Conservation (phyloP, 1,140 invertebrate species). For the Asbolus verrucosus region DNA sequence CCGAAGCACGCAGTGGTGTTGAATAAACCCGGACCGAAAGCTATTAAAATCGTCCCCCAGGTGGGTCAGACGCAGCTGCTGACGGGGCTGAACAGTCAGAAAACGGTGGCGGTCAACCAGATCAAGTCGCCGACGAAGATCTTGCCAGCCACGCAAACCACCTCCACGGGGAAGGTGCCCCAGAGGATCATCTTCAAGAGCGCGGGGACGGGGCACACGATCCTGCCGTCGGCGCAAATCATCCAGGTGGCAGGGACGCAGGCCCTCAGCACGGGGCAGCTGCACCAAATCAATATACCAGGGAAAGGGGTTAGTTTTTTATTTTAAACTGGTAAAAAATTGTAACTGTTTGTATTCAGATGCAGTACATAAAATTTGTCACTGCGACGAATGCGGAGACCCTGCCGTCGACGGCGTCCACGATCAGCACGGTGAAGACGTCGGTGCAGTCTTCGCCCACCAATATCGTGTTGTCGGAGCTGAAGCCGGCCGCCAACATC, state of each 20-base stretch:
- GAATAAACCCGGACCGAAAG: slow-evolving; percentile 60
- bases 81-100: no score
- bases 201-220: slow-evolving; percentile 62
- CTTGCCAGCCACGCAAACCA: slow-evolving; percentile 70
- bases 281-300: slow-evolving; percentile 79
- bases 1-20: slow-evolving; percentile 66
- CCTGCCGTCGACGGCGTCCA: slow-evolving; percentile 61
- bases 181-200: slow-evolving; percentile 73
- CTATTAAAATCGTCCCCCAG: slow-evolving; percentile 61
- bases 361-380: slow-evolving; percentile 80
- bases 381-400: slow-evolving; percentile 69
- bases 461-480: slow-evolving; percentile 55
- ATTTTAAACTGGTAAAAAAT: no score
- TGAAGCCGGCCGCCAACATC: slow-evolving; percentile 46
- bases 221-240: slow-evolving; percentile 68
- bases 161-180: slow-evolving; percentile 67
- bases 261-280: slow-evolving; percentile 67
- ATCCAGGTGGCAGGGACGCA: slow-evolving; percentile 73
- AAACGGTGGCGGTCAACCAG: slow-evolving; percentile 54
- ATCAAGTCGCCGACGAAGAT: slow-evolving; percentile 78
- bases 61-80: slow-evolving; percentile 44
- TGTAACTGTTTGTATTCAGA: no score
- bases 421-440: slow-evolving; percentile 49
- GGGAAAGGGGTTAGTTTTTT: slow-evolving; percentile 72
- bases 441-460: slow-evolving; percentile 61